phyloP scores from a whole-genome alignment of 2,888 invertebrate species.

The Cylindroiulus punctatus region DNA sequence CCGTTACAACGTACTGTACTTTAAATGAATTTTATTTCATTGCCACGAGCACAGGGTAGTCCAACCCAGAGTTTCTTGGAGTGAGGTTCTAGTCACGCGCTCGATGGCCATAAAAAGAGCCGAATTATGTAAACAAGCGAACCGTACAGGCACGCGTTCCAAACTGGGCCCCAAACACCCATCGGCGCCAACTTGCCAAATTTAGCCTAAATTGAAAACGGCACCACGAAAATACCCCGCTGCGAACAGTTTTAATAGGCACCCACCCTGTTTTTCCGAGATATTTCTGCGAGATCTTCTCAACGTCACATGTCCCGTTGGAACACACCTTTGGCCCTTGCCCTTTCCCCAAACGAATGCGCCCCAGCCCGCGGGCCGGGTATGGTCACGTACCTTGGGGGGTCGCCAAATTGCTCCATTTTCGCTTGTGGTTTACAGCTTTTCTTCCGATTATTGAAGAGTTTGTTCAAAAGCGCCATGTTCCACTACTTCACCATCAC shows the following conservation, averaged over 20 bases:
- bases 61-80: background rate
- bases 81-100: constrained; percentile 6
- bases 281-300: background rate
- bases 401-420: background rate
- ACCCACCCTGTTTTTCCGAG: background rate
- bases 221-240: background rate
- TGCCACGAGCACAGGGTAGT: too few relatives aligned
- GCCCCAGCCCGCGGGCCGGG: too few relatives aligned
- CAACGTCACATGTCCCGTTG: constrained; percentile 24
- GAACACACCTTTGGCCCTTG: background rate
- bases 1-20: too few relatives aligned
- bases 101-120: constrained; percentile 17
- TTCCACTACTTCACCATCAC: constrained; percentile 55
- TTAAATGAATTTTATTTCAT: too few relatives aligned
- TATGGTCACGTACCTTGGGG: constrained; percentile 53
- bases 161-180: background rate
- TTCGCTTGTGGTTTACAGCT: constrained; percentile 16
- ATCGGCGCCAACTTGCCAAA: background rate
- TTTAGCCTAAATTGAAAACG: background rate
- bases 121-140: constrained; percentile 27
- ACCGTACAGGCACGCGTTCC: background rate
- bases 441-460: constrained; percentile 55
- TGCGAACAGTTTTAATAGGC: background rate
- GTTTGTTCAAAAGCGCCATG: constrained; percentile 58
- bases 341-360: background rate